These are phyloP conservation scores for Narcine bancroftii DNA, from an alignment of 2,113 vertebrate genomes.

Conservation along the genomic window DNA sequence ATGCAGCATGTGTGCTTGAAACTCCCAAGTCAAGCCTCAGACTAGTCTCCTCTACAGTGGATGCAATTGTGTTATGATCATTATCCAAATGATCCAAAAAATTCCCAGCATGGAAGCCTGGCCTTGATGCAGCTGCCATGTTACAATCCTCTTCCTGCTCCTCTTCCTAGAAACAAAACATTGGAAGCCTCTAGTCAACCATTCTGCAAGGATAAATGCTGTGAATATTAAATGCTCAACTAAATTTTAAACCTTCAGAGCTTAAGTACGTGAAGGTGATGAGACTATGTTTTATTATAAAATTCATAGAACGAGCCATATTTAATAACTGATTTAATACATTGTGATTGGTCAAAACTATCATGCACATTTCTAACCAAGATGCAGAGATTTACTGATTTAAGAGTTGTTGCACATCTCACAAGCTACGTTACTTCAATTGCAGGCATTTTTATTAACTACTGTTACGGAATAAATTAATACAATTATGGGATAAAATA, in stretches of 20 bases:
- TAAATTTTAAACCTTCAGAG: neutral
- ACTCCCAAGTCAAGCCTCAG: slow-evolving; percentile 78
- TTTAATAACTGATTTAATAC: neutral
- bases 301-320: neutral
- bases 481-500: too few species aligned
- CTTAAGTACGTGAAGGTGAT: neutral
- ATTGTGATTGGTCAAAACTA: neutral
- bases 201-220: neutral
- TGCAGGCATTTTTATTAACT: too few species aligned
- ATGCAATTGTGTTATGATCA: slow-evolving; percentile 51
- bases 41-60: slow-evolving; percentile 72
- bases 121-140: slow-evolving; percentile 64
- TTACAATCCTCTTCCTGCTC: slow-evolving; percentile 64
- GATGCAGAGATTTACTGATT: too few species aligned
- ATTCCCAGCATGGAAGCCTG: slow-evolving; percentile 52
- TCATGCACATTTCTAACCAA: neutral
- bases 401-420: too few species aligned
- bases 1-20: slow-evolving; percentile 84
- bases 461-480: too few species aligned
- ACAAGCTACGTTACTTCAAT: too few species aligned
- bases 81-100: slow-evolving; percentile 57
- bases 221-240: neutral
- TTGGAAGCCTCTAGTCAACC: neutral
- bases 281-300: neutral
- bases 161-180: slow-evolving; percentile 54